These are phyloP conservation scores for Stratiomys singularior DNA, from an alignment of 2,888 invertebrate genomes.

Conservation along the genomic window DNA sequence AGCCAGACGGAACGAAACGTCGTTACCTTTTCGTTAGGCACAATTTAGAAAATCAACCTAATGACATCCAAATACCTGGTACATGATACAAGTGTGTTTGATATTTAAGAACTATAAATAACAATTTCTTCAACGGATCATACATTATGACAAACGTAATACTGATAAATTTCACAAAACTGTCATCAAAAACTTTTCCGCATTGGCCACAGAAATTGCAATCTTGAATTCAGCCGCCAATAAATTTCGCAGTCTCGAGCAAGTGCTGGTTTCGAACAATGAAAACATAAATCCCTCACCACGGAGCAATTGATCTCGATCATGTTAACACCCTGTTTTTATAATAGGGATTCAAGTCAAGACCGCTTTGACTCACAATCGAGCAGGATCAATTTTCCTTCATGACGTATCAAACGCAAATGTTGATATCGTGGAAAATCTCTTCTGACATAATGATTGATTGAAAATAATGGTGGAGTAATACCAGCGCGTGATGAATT, in stretches of 20 bases:
- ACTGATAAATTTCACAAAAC: not conserved
- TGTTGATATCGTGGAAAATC: constrained; percentile 5
- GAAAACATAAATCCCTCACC: constrained; percentile 34
- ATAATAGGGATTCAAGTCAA: not conserved
- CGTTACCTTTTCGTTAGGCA: no score
- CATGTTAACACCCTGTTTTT: constrained; percentile 40
- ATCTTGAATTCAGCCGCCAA: not conserved
- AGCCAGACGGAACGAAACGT: no score
- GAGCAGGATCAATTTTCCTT: no score
- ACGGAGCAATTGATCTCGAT: constrained; percentile 38
- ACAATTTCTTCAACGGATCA: constrained; percentile 16
- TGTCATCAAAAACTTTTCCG: not conserved
- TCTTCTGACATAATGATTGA: constrained; percentile 35
- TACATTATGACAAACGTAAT: not conserved
- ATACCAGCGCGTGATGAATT: constrained; percentile 26
- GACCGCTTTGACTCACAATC: not conserved
- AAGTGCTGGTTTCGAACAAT: constrained; percentile 21
- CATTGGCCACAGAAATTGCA: not conserved
- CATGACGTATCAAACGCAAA: not conserved
- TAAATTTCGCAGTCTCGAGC: not conserved
- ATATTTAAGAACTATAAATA: not conserved
- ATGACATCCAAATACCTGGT: no score
- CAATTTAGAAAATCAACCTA: no score
- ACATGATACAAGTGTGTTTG: no score
- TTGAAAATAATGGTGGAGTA: constrained; percentile 27